Percentiles rank a stretch among this genome's conserved stretches.
Conservation (phyloP, 2,113 vertebrate species). For the Mugil cephalus region DNA sequence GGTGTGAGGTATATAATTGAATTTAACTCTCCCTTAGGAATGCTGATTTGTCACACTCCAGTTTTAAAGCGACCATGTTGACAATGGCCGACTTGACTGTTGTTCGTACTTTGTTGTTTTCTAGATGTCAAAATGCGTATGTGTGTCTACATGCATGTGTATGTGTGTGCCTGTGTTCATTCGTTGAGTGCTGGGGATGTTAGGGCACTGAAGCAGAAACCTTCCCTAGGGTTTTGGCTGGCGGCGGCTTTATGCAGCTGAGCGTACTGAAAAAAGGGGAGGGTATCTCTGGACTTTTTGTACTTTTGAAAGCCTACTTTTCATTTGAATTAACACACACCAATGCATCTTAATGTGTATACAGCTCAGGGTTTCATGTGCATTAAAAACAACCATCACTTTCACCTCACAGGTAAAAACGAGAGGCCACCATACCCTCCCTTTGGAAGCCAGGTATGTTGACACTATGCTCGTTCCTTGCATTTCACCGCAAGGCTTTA, state of each 20-base stretch:
- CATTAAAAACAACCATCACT: constrained; percentile 18
- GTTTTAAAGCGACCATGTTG: constrained; percentile 22
- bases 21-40: neutral
- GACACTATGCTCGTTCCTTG: neutral
- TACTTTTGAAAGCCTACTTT: constrained; percentile 69
- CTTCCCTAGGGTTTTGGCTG: constrained; percentile 77
- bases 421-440: constrained; percentile 89
- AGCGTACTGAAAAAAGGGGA: constrained; percentile 70
- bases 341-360: constrained; percentile 17
- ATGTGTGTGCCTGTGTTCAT: constrained; percentile 53
- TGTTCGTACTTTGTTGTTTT: constrained; percentile 62
- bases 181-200: constrained; percentile 69
- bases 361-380: constrained; percentile 18
- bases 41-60: constrained; percentile 12
- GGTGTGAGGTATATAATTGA: neutral
- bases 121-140: constrained; percentile 48
- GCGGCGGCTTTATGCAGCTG: constrained; percentile 79
- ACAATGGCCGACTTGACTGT: constrained; percentile 37
- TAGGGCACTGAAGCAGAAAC: constrained; percentile 77
- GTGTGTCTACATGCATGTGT: constrained; percentile 37
- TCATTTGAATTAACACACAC: constrained; percentile 56
- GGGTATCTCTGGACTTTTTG: constrained; percentile 71
- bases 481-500: neutral
- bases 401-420: constrained; percentile 87
- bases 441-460: constrained; percentile 89